A percentile compares a stretch with the other conserved stretches of the same genome.
Conservation (phyloP, 2,113 vertebrate species). For the Anoplopoma fimbria region DNA sequence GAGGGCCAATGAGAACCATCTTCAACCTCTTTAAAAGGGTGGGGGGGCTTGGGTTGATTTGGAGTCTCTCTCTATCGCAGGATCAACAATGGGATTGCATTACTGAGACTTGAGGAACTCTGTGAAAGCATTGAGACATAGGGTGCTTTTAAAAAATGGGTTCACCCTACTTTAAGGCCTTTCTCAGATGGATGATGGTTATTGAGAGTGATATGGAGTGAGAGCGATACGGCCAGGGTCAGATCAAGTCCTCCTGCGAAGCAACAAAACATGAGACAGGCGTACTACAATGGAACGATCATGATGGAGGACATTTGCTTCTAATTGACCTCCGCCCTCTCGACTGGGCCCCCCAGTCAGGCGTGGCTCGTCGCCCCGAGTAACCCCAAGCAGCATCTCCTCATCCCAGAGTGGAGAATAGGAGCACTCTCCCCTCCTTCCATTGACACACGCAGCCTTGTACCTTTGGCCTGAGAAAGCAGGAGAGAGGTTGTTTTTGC, state of each 20-base stretch:
- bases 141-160: slow-evolving; percentile 45
- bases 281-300: slow-evolving; percentile 52
- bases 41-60: not conserved
- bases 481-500: slow-evolving; percentile 70
- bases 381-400: slow-evolving; percentile 69
- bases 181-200: slow-evolving; percentile 57
- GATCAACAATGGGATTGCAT: slow-evolving; percentile 64
- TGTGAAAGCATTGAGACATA: slow-evolving; percentile 39
- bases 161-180: slow-evolving; percentile 43
- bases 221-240: slow-evolving; percentile 56
- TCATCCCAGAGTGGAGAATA: slow-evolving; percentile 46
- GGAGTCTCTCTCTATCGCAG: slow-evolving; percentile 17
- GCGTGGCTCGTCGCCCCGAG: slow-evolving; percentile 47
- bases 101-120: slow-evolving; percentile 35
- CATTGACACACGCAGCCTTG: slow-evolving; percentile 53
- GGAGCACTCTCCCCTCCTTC: slow-evolving; percentile 44
- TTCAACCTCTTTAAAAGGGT: not conserved
- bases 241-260: slow-evolving; percentile 52
- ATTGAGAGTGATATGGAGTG: slow-evolving; percentile 61
- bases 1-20: not conserved
- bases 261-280: slow-evolving; percentile 64
- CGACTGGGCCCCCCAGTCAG: slow-evolving; percentile 52
- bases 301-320: slow-evolving; percentile 77
- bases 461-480: slow-evolving; percentile 66
- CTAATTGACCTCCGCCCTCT: slow-evolving; percentile 69